Evolutionary conservation across 2,797 vertebrate genomes (phyloP), one percentile per base, ranked within the genome.

Genomic region (Rhadinocentrus ornatus): DNA sequence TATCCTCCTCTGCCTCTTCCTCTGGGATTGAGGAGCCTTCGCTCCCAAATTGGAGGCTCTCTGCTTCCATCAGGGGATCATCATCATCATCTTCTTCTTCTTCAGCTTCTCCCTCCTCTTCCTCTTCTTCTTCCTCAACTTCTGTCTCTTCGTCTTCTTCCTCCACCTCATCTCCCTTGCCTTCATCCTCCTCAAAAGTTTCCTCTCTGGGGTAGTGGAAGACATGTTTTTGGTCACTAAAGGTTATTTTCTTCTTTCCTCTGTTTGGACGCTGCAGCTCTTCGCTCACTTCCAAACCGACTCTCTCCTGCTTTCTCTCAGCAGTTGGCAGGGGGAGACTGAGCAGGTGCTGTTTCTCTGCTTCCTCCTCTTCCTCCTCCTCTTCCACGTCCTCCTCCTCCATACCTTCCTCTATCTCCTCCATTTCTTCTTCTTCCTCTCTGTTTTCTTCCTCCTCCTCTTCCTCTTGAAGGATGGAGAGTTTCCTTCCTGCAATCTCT

Each of bases 41-140:
- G 1, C 89, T 85, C 44, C 83, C 78, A 86, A 98, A 96, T 22
- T 81, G 93, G 69, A 94, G 86, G 0, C 96, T 97, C 88, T 98
- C 97, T 0, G 96, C 97, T 84, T 96, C 85, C 60, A 96, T 89
- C 69, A 95, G 93, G 1, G 96, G 96, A 72, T 98, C 96, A 0
- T 96, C 95, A 2, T 96, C 93, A 67, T 95, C 94, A 0, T 50
- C 89, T 2, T 90, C 87, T 6, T 88, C 94, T 37, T 89, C 93
- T 6, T 92, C 95, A 89, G 77, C 94, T 1, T 93, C 91, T 1
- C 93, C 89, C 3, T 84, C 80, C 1, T 80, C 75, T 0, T 79
- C 77, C 1, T 78, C 77, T 0, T 88, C 86, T 32, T 84, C 83
- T 22, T 81, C 88, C 18, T 81, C 84, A 22, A 93, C 91, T 1